Base-by-base conservation (phyloP, 2,888 invertebrate species). In the Amblyjoppa proteus region DNA sequence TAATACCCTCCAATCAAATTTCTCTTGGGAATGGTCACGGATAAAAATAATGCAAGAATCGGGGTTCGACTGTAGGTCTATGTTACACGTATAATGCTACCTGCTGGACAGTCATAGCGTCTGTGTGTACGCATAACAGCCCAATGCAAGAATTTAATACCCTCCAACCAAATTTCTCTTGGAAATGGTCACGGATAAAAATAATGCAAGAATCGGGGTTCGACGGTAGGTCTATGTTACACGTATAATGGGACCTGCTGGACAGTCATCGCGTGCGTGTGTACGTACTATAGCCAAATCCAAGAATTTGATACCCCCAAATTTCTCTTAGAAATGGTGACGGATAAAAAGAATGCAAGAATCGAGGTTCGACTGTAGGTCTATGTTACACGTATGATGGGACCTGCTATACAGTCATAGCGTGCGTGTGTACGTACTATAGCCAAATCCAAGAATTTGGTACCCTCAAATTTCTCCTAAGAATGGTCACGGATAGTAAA, bases 201-300 rank as follows among this genome's bases (percentile, higher is more conserved):
- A 13, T 13, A 45, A 45, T 34, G 20, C 25, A 45, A 56, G 53
- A 38, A 56, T 41, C 25, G 38, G 11, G 71, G 53, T 38, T 53
- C 34, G 11, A 53, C 53, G 34, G 34, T 53, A 38, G 71, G 56
- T 71, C 53, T 56, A 71, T 31, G 53, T 31, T 58, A 64, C 45
- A n/a, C 51, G 49, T 64, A 64, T 51, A 75, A 75, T 51, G 49
- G 64, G 20, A 64, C 64, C 31, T 75, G 64, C 64, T 13, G 64
- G 64, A 51, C 38, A 51, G 75, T 51, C 34, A 45, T 7, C 53
- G 49, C 31, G 4, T 58, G 28, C 9, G 75, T 76, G 51, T 34
- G 61, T 64, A 34, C 51, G 38, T 25, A 5, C 31, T 69, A 77
- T 80, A 83, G 85, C 85, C 85, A 4, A 34, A 34, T 34, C 1